Evolutionary conservation across 2,888 invertebrate genomes (phyloP).

Genomic region (Nemoura dubitans): DNA sequence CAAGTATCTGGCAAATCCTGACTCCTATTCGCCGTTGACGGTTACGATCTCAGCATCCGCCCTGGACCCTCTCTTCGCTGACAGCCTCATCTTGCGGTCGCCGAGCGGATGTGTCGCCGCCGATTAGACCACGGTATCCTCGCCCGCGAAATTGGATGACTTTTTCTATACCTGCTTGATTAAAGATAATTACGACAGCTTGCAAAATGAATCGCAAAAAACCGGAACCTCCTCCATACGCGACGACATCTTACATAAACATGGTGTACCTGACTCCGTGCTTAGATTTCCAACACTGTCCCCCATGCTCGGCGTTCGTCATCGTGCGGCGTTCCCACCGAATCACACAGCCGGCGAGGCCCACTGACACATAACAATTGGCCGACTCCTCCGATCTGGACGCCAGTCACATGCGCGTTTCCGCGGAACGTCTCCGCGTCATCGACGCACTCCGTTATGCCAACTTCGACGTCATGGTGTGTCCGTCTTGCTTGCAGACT

Average conservation of each 20-base stretch:
- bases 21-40: too few species aligned
- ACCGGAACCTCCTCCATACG: neutral
- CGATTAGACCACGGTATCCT: neutral
- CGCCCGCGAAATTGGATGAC: constrained; percentile 12
- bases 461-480: neutral
- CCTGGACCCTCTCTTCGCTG: neutral
- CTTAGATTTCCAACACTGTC: neutral
- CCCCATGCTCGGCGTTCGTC: neutral
- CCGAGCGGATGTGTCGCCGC: neutral
- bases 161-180: neutral
- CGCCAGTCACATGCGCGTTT: neutral
- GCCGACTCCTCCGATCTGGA: neutral
- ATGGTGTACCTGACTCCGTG: neutral
- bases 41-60: neutral
- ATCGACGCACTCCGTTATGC: neutral
- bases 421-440: neutral
- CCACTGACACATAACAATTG: neutral
- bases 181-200: neutral
- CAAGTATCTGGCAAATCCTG: too few species aligned
- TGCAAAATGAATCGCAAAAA: neutral
- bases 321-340: neutral
- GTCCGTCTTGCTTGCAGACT: neutral
- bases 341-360: neutral
- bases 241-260: neutral
- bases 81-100: neutral